Evolutionary conservation across 2,888 invertebrate species (phyloP), one percentile per base, ranked within the genome.

Genomic region (Drosophila testacea): DNA sequence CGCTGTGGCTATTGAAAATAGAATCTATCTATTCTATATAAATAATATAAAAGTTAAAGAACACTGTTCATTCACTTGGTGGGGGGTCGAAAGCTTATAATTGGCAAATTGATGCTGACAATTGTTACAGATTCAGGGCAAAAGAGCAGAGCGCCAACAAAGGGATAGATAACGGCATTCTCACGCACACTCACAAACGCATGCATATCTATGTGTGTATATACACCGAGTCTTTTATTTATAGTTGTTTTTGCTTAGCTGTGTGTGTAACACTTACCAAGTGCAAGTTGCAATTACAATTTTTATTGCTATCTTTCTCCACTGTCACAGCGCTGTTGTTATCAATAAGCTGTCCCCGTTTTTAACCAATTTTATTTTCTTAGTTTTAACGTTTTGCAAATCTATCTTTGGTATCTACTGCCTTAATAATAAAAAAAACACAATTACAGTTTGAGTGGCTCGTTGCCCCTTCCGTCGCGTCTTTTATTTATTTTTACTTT

Each of bases 81-180:
- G 16, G 63, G 32, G 73, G 73, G 71, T 74, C 63, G 74, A 81
- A 73, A 78, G 79, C 81, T 81, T 61, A 74, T 79, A 83, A 79
- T 83, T 86, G 86, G 62, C 72, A 73, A 80, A 78, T 81, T 81
- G 79, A 79, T 79, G 70, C 70, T 67, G 68, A 46, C 55, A 68
- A 63, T 70, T 61, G 74, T 52, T 62, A 64, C 56, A 34, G 65
- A 55, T 47, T 36, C 13, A 46, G 55, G 41, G 39, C 41, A 59
- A 68, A 61, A 69, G 73, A 61, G 51, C 52, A 50, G n/a, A 66
- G 63, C 56, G 36, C 63, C 65, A 68, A 64, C 62, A 74, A 74
- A 73, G 73, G 70, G 66, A 71, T 74, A 79, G 86, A 79, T 77
- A 79, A 75, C 72, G 54, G 69, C 66, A 79, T 66, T 64, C 65